Conservation (phyloP, 2,797 vertebrate genomes). For the Naso thynnoides region DNA sequence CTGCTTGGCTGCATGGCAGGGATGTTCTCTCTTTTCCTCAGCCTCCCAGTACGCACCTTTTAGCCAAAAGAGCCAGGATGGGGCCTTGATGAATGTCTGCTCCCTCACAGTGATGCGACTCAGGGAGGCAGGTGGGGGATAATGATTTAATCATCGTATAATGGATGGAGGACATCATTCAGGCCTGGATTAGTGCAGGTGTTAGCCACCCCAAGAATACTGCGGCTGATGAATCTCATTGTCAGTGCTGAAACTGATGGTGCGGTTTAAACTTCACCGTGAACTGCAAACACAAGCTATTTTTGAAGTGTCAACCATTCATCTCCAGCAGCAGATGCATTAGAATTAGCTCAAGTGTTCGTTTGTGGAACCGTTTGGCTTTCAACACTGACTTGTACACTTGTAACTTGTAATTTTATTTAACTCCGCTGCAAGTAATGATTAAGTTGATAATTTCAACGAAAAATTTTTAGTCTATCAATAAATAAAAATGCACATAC, state of each 20-base stretch:
- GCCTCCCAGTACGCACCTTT: conserved; percentile 33
- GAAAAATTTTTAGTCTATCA: background rate
- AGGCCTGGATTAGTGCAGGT: conserved; percentile 72
- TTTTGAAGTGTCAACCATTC: conserved; percentile 57
- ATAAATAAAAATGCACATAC: too few species aligned
- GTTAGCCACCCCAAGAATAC: conserved; percentile 67
- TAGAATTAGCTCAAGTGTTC: conserved; percentile 52
- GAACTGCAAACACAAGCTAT: conserved; percentile 65
- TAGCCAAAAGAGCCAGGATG: conserved; percentile 32
- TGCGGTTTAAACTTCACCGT: conserved; percentile 62
- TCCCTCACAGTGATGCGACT: conserved; percentile 62
- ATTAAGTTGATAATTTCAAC: background rate
- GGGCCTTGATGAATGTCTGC: conserved; percentile 68
- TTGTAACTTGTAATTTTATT: conserved; percentile 14
- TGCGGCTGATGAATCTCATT: conserved; percentile 72
- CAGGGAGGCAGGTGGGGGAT: conserved; percentile 39
- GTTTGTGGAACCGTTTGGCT: conserved; percentile 29
- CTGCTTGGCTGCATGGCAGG: conserved; percentile 27
- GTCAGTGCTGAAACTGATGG: conserved; percentile 61
- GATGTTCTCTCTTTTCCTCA: background rate
- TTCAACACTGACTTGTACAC: conserved; percentile 10
- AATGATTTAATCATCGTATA: conserved; percentile 74
- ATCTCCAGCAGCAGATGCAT: conserved; percentile 50
- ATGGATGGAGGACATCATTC: conserved; percentile 77
- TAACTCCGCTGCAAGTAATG: conserved; percentile 3